These are phyloP conservation scores for Panthera tigris DNA, from an alignment of 2,113 vertebrate genomes.

Conservation along the genomic window DNA sequence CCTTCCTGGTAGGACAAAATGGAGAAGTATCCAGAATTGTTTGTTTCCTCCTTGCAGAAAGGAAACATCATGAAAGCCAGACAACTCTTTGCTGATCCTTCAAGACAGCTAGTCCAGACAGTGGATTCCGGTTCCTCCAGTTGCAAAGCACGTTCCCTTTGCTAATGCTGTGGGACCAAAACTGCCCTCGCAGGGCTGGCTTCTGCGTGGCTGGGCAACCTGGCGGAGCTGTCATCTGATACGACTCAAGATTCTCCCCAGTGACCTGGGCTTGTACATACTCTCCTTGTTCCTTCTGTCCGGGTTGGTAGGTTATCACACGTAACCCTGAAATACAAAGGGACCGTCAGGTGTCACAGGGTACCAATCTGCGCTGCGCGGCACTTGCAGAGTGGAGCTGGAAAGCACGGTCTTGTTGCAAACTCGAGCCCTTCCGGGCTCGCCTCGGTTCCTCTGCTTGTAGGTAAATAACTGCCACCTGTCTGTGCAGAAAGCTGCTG, in stretches of 20 bases:
- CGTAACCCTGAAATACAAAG: neutral
- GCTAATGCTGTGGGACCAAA: neutral
- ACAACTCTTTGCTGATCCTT: slow-evolving; percentile 25
- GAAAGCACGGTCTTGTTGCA: fast-evolving
- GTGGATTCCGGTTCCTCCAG: slow-evolving; percentile 42
- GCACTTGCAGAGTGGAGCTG: fast-evolving
- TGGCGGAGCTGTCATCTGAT: slow-evolving; percentile 53
- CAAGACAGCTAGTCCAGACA: slow-evolving; percentile 48
- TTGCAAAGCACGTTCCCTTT: neutral
- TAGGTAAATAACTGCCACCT: neutral
- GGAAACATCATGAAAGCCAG: neutral
- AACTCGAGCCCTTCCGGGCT: too few species aligned
- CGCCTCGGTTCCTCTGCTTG: fast-evolving
- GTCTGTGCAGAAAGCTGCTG: neutral
- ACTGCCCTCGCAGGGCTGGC: slow-evolving; percentile 57
- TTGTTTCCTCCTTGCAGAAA: neutral
- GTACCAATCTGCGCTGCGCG: fast-evolving
- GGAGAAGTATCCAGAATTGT: neutral
- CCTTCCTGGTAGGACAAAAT: slow-evolving; percentile 1
- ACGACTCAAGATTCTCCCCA: slow-evolving; percentile 24
- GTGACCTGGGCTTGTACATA: slow-evolving; percentile 57
- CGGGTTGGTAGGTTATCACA: neutral
- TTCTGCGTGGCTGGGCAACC: neutral
- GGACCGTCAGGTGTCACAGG: neutral
- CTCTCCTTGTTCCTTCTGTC: slow-evolving; percentile 72